Percentiles rank a stretch among this genome's conserved stretches.
Evolutionary conservation across 2,113 vertebrate species (phyloP).

Genomic region (Phalacrocorax aristotelis): DNA sequence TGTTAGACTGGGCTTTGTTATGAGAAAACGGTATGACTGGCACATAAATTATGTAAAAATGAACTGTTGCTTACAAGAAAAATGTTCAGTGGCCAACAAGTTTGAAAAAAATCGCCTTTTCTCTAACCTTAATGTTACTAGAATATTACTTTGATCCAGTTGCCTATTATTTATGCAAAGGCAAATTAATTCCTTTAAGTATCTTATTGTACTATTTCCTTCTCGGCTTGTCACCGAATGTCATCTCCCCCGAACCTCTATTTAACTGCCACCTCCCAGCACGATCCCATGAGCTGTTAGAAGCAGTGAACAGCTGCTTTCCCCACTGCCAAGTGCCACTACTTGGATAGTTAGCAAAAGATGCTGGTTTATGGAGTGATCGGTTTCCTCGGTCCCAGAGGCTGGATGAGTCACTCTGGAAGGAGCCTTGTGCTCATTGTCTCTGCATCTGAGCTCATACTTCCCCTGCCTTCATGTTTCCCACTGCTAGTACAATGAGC

Average conservation of each 20-base stretch:
- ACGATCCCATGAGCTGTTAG: background rate
- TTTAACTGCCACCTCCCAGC: background rate
- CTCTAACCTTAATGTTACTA: background rate
- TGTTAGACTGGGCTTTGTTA: background rate
- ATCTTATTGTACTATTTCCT: background rate
- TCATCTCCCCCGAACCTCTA: background rate
- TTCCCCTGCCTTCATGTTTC: constrained; percentile 57
- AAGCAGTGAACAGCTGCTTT: constrained; percentile 17
- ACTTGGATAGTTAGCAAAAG: constrained; percentile 13
- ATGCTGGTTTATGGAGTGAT: constrained; percentile 36
- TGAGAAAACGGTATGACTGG: background rate
- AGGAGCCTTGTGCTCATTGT: constrained; percentile 51
- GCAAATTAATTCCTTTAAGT: background rate
- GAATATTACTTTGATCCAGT: background rate
- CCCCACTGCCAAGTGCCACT: constrained; percentile 4
- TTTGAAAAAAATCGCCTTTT: background rate
- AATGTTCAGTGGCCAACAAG: background rate
- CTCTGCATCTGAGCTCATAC: constrained; percentile 51
- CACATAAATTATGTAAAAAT: background rate
- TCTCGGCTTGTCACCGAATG: background rate
- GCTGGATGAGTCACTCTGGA: constrained; percentile 55
- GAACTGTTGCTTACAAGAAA: background rate
- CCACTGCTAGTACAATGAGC: constrained; percentile 23
- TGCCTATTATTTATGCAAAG: background rate
- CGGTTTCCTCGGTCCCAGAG: constrained; percentile 34